Evolutionary conservation across 2,113 vertebrate species (phyloP), one percentile per base, ranked within the genome.

Genomic region (Cinclus cinclus): DNA sequence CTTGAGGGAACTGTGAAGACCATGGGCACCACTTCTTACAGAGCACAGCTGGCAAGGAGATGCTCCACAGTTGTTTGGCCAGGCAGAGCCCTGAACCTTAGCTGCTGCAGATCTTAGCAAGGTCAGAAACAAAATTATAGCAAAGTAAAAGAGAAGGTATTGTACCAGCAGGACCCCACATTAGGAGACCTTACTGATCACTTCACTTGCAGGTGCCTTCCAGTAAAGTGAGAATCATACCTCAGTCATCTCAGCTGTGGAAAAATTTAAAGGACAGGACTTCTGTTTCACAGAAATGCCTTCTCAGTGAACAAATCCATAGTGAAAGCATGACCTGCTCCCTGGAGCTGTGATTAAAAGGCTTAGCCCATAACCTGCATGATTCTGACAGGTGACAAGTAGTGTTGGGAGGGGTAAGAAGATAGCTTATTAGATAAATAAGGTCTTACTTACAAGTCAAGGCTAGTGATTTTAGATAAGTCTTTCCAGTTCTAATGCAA

Each of bases 21-120:
- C 1, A n/a, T 0, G 0, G 60, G 77, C 44, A 4, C 10, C 7
- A 1, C 8, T 37, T 46, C 55, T n/a, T 17, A 47, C 10, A 18
- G 23, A n/a, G 71, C n/a, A 19, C 22, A 46, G 46, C 30, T 19
- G 47, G 27, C 12, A 17, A 41, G 44, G 73, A 10, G 11, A 1
- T 1, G 15, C 13, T 30, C 83, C 22, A 9, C 39, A 1, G 37
- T 25, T 21, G 20, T 37, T 71, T 25, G 55, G n/a, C 14, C 25
- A 75, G 24, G 20, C 5, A 41, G 25, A 63, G 62, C 37, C 52
- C 83, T 30, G 42, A 44, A 7, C 24, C 30, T 13, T 3, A 10
- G 52, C 70, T 79, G 60, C 78, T 75, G 52, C 60, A 33, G 39
- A 6, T 68, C 59, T 63, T 56, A 83, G 23, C 31, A 11, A 23